Evolutionary conservation across 2,888 invertebrate genomes (phyloP), one percentile per base, ranked within the genome.

Genomic region (Salpingus planirostris): DNA sequence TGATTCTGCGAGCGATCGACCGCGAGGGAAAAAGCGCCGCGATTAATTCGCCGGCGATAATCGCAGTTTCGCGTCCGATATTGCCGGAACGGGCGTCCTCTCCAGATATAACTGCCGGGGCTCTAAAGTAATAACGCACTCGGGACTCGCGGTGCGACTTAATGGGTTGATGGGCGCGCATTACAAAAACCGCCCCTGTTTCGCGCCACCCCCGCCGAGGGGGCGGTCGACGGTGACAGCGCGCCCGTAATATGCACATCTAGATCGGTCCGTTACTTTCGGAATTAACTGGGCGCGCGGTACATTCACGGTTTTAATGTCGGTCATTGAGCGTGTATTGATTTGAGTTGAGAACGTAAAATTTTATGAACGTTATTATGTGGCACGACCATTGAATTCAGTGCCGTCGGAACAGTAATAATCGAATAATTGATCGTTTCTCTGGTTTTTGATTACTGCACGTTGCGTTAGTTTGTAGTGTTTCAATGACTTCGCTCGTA

Each of bases 341-440:
- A 57, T 56, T 57, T 49, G 54, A 33, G 52, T 55, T 50, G 52
- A 41, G 51, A 49, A 55, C 58, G 57, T 59, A 57, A 59, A 59
- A 59, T 59, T 59, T 59, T 58, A 58, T 56, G 47, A 47, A 51
- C 47, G 55, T 50, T 51, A 55, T 59, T 55, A 59, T 55, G 54
- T 52, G 55, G 55, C 54, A 54, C 51, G 48, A 50, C 55, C 55
- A 55, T 52, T 52, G 52, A 52, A 55, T 54, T 49, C 52, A 53
- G 50, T 50, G 54, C 53, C 52, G 55, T 57, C 55, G 50, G 47
- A 54, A 54, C 52, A 47, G 54, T 56, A 54, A 57, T 58, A 59
- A 56, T 57, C 44, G 52, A 53, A 53, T 56, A 55, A 59, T 55
- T 58, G 57, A 56, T 54, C 51, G 49, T 50, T 54, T 45, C 50